A percentile compares a stretch with the other conserved stretches of the same genome.
phyloP scores from a whole-genome alignment of 2,888 invertebrate genomes.

The Oscheius sp. region DNA sequence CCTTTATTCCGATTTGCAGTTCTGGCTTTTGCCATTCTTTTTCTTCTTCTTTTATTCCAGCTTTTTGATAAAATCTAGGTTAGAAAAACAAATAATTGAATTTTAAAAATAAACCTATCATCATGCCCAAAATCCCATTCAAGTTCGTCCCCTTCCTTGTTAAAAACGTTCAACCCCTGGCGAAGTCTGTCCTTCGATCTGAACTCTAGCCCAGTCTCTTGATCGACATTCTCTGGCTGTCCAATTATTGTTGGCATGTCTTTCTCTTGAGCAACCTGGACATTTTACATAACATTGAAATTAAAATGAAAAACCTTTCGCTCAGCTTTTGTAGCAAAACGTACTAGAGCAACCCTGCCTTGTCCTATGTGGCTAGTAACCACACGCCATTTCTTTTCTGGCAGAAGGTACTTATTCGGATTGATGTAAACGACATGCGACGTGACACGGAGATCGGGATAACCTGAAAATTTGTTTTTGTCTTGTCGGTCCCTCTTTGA shows the following conservation, averaged over 20 bases:
- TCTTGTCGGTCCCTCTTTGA: not conserved
- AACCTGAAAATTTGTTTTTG: not conserved
- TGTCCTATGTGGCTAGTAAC: conserved; percentile 36
- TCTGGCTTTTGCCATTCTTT: conserved; percentile 30
- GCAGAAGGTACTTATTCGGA: not conserved
- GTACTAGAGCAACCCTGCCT: conserved; percentile 46
- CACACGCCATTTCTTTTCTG: conserved; percentile 52
- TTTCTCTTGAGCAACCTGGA: conserved; percentile 29
- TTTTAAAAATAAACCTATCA: conserved; percentile 53
- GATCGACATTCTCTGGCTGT: not conserved
- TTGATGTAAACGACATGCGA: conserved; percentile 9
- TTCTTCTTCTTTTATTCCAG: conserved; percentile 31
- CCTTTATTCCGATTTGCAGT: conserved; percentile 38
- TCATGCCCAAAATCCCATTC: conserved; percentile 69
- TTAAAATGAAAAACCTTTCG: conserved; percentile 33
- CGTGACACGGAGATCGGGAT: not conserved
- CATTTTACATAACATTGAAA: no score
- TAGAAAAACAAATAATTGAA: conserved; percentile 21
- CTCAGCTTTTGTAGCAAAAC: conserved; percentile 50
- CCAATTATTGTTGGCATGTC: not conserved
- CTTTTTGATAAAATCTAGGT: conserved; percentile 36
- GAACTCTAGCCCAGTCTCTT: not conserved
- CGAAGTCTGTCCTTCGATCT: conserved; percentile 41
- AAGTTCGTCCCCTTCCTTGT: conserved; percentile 62
- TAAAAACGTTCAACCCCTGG: conserved; percentile 65